These are phyloP conservation scores for Rapana venosa DNA, from an alignment of 2,888 invertebrate species.

Conservation along the genomic window DNA sequence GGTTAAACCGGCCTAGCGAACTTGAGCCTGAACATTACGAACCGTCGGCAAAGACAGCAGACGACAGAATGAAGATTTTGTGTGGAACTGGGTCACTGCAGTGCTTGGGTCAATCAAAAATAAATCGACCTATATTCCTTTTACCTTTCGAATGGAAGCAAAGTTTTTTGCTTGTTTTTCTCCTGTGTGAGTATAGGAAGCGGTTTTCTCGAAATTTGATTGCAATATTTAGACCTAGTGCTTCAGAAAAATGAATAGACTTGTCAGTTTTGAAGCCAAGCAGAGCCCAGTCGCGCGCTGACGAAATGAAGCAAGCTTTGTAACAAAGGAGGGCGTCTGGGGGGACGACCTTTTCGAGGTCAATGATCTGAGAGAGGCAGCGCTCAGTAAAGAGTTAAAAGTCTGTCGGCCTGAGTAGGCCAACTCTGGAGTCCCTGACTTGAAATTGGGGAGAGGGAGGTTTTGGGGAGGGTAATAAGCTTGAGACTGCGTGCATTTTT, in stretches of 20 bases:
- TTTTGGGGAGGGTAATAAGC: neutral
- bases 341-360: neutral
- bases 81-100: slow-evolving; percentile 40
- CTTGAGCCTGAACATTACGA: no score
- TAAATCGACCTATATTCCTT: slow-evolving; percentile 30
- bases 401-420: neutral
- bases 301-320: neutral
- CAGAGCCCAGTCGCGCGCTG: neutral
- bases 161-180: neutral
- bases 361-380: neutral
- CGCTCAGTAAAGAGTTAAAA: no score
- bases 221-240: neutral
- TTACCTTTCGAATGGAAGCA: neutral
- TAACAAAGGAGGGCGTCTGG: slow-evolving; percentile 15
- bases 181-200: no score
- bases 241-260: neutral
- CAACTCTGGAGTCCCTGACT: neutral
- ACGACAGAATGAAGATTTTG: neutral
- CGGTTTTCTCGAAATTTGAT: no score
- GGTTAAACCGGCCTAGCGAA: neutral
- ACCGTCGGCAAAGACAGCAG: neutral
- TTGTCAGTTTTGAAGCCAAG: neutral
- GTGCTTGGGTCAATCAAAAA: slow-evolving; percentile 36
- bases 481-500: no score
- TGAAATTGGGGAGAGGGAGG: neutral